These are phyloP conservation scores for Enteromius afrohamiltoni DNA, from an alignment of 2,797 vertebrate genomes.

Conservation along the genomic window DNA sequence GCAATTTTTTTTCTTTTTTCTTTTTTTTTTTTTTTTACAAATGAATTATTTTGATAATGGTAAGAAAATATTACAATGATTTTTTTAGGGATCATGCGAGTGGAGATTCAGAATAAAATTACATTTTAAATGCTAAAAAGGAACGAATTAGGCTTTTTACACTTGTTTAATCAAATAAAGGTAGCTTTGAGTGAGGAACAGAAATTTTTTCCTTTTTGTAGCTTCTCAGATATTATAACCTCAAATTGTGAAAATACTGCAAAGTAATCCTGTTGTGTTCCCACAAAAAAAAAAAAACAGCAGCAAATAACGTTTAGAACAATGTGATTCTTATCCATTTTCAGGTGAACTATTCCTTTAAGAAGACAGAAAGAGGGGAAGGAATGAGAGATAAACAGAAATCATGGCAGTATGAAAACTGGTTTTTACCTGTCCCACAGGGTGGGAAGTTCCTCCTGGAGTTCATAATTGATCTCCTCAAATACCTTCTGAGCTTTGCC, in stretches of 20 bases:
- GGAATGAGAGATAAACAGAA: neutral
- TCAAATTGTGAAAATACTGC: neutral
- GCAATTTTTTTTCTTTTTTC: too few species aligned
- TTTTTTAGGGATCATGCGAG: neutral
- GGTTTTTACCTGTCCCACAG: constrained; percentile 89
- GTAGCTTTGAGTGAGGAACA: neutral
- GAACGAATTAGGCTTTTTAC: neutral
- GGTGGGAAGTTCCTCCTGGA: constrained; percentile 93
- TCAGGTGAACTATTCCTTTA: neutral
- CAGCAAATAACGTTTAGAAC: neutral
- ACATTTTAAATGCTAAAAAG: neutral
- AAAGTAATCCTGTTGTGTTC: neutral
- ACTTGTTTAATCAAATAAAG: neutral
- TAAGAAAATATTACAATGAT: neutral
- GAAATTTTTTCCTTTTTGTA: neutral
- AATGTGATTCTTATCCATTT: neutral
- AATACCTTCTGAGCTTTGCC: constrained; percentile 96
- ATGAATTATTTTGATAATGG: too few species aligned
- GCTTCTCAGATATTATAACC: neutral
- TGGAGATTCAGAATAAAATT: too few species aligned
- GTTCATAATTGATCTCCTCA: constrained; percentile 94
- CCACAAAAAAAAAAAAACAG: too few species aligned
- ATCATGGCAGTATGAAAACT: neutral
- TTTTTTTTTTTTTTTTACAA: too few species aligned
- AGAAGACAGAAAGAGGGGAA: neutral